A percentile compares a stretch with the other conserved stretches of the same genome.
These are phyloP conservation scores for Haplochromis burtoni DNA, from an alignment of 2,113 vertebrate genomes.

Conservation along the genomic window DNA sequence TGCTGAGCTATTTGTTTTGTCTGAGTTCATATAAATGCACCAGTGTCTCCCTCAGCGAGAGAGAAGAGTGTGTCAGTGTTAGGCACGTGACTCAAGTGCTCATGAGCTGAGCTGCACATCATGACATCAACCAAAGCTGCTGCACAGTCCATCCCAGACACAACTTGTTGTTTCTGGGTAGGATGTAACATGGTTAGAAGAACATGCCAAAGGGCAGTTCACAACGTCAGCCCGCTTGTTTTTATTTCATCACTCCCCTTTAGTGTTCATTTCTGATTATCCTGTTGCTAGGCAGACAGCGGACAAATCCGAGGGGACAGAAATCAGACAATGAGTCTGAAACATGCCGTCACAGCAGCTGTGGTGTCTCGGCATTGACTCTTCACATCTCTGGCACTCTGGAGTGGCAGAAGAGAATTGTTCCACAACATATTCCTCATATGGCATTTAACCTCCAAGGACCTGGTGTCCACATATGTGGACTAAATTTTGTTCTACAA, in stretches of 20 bases:
- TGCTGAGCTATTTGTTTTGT: conserved; percentile 32
- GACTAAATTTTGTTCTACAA: not conserved
- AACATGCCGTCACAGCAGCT: not conserved
- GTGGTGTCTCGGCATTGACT: not conserved
- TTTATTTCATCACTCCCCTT: not conserved
- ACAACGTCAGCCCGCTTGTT: not conserved
- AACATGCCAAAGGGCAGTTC: not conserved
- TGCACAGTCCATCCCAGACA: not conserved
- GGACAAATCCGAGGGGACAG: not conserved
- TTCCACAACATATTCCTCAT: not conserved
- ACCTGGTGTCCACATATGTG: not conserved
- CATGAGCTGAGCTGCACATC: not conserved
- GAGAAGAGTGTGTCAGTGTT: not conserved
- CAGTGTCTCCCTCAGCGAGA: not conserved
- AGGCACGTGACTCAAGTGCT: not conserved
- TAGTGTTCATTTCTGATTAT: not conserved
- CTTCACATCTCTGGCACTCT: not conserved
- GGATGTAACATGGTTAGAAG: not conserved
- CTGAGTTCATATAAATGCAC: conserved; percentile 8
- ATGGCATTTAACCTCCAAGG: not conserved
- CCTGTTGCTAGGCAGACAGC: not conserved
- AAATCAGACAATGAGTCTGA: not conserved
- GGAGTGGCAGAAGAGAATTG: not conserved
- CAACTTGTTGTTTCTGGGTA: not conserved
- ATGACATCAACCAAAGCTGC: not conserved